Evolutionary conservation across 2,888 invertebrate species (phyloP).

Genomic region (Neoascia interrupta): DNA sequence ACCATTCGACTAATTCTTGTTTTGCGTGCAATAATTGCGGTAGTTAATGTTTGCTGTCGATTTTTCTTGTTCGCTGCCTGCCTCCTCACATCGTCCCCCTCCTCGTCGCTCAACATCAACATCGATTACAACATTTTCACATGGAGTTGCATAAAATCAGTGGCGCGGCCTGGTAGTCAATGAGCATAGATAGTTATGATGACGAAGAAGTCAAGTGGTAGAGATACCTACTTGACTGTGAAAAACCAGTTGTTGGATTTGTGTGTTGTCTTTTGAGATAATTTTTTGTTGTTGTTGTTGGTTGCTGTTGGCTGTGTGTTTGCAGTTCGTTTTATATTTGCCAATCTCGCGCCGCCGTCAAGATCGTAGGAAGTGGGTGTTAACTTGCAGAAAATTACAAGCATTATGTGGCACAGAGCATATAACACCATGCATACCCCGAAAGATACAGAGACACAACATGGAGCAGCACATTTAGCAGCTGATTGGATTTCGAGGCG

Average conservation of each 20-base stretch:
- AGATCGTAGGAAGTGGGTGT: conserved; percentile 69
- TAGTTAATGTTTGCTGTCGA: conserved; percentile 44
- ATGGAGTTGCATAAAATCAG: conserved; percentile 57
- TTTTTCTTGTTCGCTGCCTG: conserved; percentile 8
- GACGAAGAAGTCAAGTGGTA: conserved; percentile 39
- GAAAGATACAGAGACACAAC: conserved; percentile 25
- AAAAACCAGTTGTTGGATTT: conserved; percentile 44
- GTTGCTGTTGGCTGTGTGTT: conserved; percentile 13
- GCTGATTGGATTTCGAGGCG: conserved; percentile 59
- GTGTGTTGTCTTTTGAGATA: conserved; percentile 26
- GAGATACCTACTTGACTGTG: neutral
- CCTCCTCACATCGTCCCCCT: neutral
- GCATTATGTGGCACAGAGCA: conserved; percentile 45
- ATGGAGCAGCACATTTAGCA: conserved; percentile 56
- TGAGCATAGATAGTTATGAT: conserved; percentile 17
- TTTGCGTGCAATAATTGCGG: conserved; percentile 59
- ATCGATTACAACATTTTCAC: conserved; percentile 55
- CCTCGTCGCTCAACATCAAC: neutral
- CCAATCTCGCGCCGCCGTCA: conserved; percentile 56
- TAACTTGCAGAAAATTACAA: conserved; percentile 66
- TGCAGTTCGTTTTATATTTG: conserved; percentile 35
- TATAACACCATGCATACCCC: conserved; percentile 39
- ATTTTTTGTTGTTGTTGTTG: conserved; percentile 11
- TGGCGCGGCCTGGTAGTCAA: conserved; percentile 24
- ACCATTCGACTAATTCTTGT: conserved; percentile 50